Conservation (phyloP, 2,113 vertebrate species). For the Clinocottus analis region DNA sequence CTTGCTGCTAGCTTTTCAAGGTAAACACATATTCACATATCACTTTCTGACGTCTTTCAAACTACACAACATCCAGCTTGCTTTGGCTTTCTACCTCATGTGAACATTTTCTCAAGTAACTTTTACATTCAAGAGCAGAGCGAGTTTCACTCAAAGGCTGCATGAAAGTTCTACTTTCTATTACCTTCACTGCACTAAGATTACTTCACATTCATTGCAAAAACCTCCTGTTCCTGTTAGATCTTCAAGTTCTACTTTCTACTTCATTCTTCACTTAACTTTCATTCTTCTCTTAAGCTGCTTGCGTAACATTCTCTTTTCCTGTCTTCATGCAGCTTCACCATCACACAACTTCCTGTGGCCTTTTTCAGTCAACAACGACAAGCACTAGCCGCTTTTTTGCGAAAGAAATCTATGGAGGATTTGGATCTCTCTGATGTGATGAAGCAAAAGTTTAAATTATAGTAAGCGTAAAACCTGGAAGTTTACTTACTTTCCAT, state of each 20-base stretch:
- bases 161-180: not conserved
- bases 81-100: not conserved
- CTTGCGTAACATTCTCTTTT: slow-evolving; percentile 31
- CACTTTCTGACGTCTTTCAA: slow-evolving; percentile 19
- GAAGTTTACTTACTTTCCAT: not conserved
- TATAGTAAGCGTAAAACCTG: not conserved
- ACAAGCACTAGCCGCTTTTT: slow-evolving; percentile 2
- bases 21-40: slow-evolving; percentile 22
- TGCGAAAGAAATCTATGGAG: slow-evolving; percentile 11
- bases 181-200: slow-evolving; percentile 21
- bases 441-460: not conserved
- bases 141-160: not conserved
- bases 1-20: slow-evolving; percentile 12
- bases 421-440: not conserved
- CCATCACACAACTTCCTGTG: slow-evolving; percentile 54
- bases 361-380: slow-evolving; percentile 27
- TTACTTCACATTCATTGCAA: slow-evolving; percentile 1
- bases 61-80: not conserved
- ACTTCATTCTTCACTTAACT: slow-evolving; percentile 11
- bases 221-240: not conserved
- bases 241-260: slow-evolving; percentile 28
- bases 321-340: slow-evolving; percentile 52
- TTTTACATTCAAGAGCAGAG: slow-evolving; percentile 33
- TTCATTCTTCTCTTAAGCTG: slow-evolving; percentile 16
- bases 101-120: not conserved